Conservation (phyloP, 2,113 vertebrate genomes). For the Otolemur garnettii region DNA sequence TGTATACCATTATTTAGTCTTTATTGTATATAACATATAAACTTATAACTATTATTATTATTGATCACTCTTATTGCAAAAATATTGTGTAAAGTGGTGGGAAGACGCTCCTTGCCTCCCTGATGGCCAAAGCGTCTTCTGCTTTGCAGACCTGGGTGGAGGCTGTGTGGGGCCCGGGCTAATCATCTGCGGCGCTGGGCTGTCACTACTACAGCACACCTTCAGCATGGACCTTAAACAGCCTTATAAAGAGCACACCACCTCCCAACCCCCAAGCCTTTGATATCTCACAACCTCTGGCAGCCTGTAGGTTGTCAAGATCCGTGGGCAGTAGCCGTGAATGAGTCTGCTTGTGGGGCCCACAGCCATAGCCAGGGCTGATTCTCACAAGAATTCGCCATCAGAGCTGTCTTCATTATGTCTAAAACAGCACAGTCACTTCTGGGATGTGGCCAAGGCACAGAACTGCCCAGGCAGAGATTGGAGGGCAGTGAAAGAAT, state of each 20-base stretch:
- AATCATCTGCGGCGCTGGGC: neutral
- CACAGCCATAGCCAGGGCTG: neutral
- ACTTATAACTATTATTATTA: neutral
- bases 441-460: neutral
- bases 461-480: neutral
- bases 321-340: neutral
- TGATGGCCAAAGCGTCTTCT: neutral
- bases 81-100: neutral
- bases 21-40: neutral
- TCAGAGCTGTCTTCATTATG: neutral
- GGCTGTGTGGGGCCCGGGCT: neutral
- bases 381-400: neutral
- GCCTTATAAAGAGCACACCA: neutral
- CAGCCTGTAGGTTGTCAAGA: neutral
- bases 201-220: neutral
- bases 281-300: neutral
- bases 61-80: neutral
- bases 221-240: neutral
- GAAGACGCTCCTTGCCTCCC: neutral
- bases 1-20: neutral
- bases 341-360: neutral
- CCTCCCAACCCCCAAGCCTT: neutral
- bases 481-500: neutral
- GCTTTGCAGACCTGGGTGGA: neutral
- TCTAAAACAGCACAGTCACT: neutral